Percentiles rank a stretch among this genome's conserved stretches.
Conservation (phyloP, 2,888 invertebrate genomes). For the Zygaena filipendulae region DNA sequence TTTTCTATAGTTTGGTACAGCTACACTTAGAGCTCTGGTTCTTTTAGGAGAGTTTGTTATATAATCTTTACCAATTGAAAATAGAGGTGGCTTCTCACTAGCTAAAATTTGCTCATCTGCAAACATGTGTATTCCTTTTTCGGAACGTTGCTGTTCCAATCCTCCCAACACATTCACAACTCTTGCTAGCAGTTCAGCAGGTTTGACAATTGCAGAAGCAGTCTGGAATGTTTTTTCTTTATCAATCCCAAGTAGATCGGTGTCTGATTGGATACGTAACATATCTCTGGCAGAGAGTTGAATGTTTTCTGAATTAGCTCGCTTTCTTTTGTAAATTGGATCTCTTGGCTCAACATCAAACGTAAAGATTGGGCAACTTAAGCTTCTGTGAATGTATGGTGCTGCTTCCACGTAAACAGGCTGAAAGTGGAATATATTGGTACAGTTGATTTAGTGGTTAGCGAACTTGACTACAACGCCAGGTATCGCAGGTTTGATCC, state of each 20-base stretch:
- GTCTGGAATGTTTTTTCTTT: constrained; percentile 82
- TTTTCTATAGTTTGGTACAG: constrained; percentile 53
- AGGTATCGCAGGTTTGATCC: too few relatives aligned
- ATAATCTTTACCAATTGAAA: constrained; percentile 64
- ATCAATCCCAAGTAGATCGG: constrained; percentile 81
- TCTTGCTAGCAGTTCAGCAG: constrained; percentile 79
- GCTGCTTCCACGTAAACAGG: constrained; percentile 79
- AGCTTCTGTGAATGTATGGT: constrained; percentile 61
- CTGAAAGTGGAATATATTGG: too few relatives aligned
- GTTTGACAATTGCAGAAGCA: constrained; percentile 76
- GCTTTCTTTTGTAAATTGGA: constrained; percentile 57
- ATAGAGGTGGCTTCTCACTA: constrained; percentile 70
- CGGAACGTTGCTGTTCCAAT: constrained; percentile 55
- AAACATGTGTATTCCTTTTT: constrained; percentile 74
- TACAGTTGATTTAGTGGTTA: too few relatives aligned
- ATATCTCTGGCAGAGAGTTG: constrained; percentile 52
- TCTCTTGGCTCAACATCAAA: constrained; percentile 66
- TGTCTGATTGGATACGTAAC: constrained; percentile 80
- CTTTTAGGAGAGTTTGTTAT: constrained; percentile 48
- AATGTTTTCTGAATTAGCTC: constrained; percentile 75
- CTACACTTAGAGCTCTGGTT: constrained; percentile 73
- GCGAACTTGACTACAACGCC: too few relatives aligned
- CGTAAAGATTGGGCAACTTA: constrained; percentile 79
- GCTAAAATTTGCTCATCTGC: constrained; percentile 79
- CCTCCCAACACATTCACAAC: constrained; percentile 82